Conservation (phyloP, 2,888 invertebrate genomes). For the Thereva nobilitata region DNA sequence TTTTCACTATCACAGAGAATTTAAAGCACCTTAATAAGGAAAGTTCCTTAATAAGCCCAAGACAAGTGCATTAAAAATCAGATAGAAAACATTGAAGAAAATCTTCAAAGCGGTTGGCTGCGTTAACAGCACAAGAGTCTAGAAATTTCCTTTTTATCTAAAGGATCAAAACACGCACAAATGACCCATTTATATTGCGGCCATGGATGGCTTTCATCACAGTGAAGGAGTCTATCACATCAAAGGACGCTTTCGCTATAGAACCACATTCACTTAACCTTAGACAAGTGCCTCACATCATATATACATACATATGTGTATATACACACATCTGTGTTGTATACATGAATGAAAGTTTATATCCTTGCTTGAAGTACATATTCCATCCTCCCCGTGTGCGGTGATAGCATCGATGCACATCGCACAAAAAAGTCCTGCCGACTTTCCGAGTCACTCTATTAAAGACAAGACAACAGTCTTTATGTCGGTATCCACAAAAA, state of each 20-base stretch:
- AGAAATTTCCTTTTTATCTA: no score
- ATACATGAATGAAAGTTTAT: no score
- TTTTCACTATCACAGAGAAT: no score
- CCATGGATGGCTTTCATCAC: constrained; percentile 11
- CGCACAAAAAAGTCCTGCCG: neutral
- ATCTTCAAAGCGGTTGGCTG: no score
- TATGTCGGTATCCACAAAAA: constrained; percentile 14
- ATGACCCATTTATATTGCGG: constrained; percentile 18
- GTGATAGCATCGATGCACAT: constrained; percentile 14
- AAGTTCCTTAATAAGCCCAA: no score
- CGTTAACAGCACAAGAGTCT: no score
- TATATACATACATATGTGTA: constrained; percentile 12
- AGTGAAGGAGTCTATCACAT: constrained; percentile 37
- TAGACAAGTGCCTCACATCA: constrained; percentile 41
- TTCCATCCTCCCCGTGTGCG: neutral
- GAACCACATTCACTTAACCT: constrained; percentile 37
- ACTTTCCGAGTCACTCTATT: constrained; percentile 12
- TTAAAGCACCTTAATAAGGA: no score
- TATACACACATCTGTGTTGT: constrained; percentile 6
- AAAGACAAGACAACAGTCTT: constrained; percentile 28
- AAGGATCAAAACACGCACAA: constrained; percentile 12
- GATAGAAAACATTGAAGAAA: no score
- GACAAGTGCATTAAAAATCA: no score
- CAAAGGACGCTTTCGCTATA: constrained; percentile 51
- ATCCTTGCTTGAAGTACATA: no score